Evolutionary conservation across 2,113 vertebrate species (phyloP).

Genomic region (Tor tambroides): DNA sequence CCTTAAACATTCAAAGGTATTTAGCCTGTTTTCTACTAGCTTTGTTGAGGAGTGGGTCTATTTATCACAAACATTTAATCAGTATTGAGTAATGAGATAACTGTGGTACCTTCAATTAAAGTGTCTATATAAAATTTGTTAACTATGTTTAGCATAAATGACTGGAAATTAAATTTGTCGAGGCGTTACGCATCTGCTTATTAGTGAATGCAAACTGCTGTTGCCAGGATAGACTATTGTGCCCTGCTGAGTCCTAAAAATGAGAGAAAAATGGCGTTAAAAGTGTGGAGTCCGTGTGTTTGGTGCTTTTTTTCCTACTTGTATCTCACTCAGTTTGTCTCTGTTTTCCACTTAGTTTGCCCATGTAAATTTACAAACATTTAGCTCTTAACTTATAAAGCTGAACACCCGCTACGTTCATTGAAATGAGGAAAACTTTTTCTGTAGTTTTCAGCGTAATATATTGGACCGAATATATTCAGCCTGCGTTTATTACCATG

Average conservation of each 20-base stretch:
- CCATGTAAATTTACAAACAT: constrained; percentile 47
- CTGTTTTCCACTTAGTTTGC: background rate
- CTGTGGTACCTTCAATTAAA: constrained; percentile 1
- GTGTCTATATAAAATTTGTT: background rate
- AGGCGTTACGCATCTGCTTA: background rate
- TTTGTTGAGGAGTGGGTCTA: background rate
- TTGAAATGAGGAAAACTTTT: constrained; percentile 40
- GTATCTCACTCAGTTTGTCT: background rate
- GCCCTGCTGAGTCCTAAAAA: background rate
- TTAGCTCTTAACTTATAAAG: constrained; percentile 19
- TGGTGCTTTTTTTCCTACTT: background rate
- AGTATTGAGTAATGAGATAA: constrained; percentile 25
- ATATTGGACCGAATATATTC: constrained; percentile 19
- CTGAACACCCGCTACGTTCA: constrained; percentile 55
- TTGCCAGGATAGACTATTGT: background rate
- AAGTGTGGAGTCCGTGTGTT: background rate
- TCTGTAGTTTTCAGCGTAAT: constrained; percentile 65
- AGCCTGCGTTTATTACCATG: constrained; percentile 19
- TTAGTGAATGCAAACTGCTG: background rate
- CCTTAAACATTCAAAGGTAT: background rate
- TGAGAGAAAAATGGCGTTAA: background rate
- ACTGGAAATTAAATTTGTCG: constrained; percentile 27
- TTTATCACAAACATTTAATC: constrained; percentile 17
- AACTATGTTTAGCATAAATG: constrained; percentile 7
- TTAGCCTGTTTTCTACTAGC: constrained; percentile 3